Conservation (phyloP, 2,113 vertebrate genomes). For the Leuciscus idus region DNA sequence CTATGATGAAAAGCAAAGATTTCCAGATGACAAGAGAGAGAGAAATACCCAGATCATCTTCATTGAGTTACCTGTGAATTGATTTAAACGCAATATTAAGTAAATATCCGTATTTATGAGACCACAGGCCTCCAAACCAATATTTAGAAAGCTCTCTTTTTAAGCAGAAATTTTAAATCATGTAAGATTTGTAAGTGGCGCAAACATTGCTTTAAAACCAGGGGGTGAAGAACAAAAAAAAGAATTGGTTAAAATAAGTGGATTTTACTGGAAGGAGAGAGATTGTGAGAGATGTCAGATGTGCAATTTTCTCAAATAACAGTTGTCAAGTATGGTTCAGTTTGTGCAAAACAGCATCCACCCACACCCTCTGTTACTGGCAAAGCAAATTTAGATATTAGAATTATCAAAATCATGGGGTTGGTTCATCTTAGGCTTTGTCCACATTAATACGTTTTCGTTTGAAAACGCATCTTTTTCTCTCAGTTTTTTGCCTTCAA, state of each 20-base stretch:
- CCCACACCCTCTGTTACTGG: too few species aligned
- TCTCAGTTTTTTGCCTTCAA: too few species aligned
- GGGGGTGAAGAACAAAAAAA: neutral
- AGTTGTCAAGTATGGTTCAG: neutral
- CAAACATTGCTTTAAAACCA: neutral
- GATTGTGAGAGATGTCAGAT: neutral
- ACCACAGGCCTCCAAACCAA: neutral
- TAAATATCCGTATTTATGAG: neutral
- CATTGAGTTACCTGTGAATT: neutral
- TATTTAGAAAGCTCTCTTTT: neutral
- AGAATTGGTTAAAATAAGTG: neutral
- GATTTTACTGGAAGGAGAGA: neutral
- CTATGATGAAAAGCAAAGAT: conserved; percentile 8
- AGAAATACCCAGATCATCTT: neutral
- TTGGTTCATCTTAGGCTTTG: too few species aligned
- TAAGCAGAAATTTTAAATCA: neutral
- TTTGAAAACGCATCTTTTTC: too few species aligned
- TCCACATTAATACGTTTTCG: too few species aligned
- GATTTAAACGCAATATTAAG: neutral
- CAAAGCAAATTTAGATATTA: too few species aligned
- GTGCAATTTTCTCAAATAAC: neutral
- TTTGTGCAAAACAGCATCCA: too few species aligned
- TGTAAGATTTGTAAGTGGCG: neutral
- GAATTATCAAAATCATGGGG: too few species aligned
- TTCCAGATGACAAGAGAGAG: neutral